Base-by-base conservation (phyloP, 2,888 invertebrate genomes). In the Autographa gamma region DNA sequence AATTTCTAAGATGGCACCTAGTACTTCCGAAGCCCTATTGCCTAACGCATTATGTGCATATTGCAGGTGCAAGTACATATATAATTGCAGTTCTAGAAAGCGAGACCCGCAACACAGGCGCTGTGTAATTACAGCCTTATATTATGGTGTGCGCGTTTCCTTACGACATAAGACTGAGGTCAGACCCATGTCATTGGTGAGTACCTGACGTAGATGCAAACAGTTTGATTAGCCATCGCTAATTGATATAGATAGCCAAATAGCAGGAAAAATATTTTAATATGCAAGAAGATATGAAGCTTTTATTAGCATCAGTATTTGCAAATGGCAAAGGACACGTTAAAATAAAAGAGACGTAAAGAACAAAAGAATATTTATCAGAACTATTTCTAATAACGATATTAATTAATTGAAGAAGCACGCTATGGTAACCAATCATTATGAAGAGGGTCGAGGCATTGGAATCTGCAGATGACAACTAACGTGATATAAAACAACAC, bases 151-250 rank as follows among this genome's bases (percentile, higher is more conserved):
- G 60, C 80, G 80, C 80, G 79, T 69, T 73, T 73, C 66, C 60
- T 77, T 80, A 64, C 79, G n/a, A 69, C 69, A 80, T 60, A 58
- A 58, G 11, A 11, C 25, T 72, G 54, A 80, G 79, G 79, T 80
- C 80, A 74, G 60, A 61, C 32, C 65, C 62, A 67, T 68, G 69
- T 71, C 75, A 71, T 56, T 48, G 63, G 62, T 77, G 60, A 34
- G 62, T 18, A 69, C 64, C 58, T 74, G 66, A 67, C 25, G 32
- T 63, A 60, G 60, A 65, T 68, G n/a, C n/a, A 25, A 25, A 25
- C 16, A 43, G 56, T 34, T 63, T 16, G 59, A 64, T 34, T 31
- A 31, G 31, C 48, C 18, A 62, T 18, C 9, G 9, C 65, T 70
- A 60, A 64, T 48, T 18, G 32, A 0, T 4, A 73, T 25, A 52